phyloP scores from a whole-genome alignment of 2,797 vertebrate genomes.

The Otolemur crassicaudatus region DNA sequence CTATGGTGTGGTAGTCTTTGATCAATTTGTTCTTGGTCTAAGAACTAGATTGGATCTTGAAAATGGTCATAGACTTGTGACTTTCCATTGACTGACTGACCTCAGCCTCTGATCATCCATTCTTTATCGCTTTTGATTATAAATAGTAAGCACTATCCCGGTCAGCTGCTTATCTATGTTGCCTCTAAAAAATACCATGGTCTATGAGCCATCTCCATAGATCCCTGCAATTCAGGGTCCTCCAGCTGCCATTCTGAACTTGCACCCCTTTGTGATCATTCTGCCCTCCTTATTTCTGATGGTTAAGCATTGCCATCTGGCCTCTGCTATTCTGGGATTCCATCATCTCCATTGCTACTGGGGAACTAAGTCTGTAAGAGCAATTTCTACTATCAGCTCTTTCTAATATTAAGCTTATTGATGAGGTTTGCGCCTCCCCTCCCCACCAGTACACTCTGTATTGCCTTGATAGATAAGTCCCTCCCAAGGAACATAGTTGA shows the following conservation, averaged over 20 bases:
- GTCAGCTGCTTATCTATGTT: not conserved
- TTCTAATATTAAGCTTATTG: constrained; percentile 30
- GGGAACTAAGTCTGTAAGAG: constrained; percentile 13
- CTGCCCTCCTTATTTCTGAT: constrained; percentile 3
- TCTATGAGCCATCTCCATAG: not conserved
- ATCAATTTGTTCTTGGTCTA: not conserved
- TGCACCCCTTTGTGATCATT: not conserved
- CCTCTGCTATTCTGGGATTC: constrained; percentile 28
- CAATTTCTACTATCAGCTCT: not conserved
- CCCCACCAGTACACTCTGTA: not conserved
- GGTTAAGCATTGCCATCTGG: not conserved
- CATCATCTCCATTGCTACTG: not conserved
- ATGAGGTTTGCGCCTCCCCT: not conserved
- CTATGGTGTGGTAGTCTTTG: not conserved
- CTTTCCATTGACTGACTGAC: not conserved
- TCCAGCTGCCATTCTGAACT: not conserved
- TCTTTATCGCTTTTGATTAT: constrained; percentile 14
- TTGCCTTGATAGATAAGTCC: constrained; percentile 12
- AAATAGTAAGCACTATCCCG: not conserved
- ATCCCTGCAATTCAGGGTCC: not conserved
- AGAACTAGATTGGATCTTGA: not conserved
- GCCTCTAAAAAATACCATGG: not conserved
- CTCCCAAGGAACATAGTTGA: constrained; percentile 24
- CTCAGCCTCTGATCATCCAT: not conserved
- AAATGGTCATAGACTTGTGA: constrained; percentile 5